These are phyloP conservation scores for Oplegnathus fasciatus DNA, from an alignment of 2,113 vertebrate species.

Conservation along the genomic window DNA sequence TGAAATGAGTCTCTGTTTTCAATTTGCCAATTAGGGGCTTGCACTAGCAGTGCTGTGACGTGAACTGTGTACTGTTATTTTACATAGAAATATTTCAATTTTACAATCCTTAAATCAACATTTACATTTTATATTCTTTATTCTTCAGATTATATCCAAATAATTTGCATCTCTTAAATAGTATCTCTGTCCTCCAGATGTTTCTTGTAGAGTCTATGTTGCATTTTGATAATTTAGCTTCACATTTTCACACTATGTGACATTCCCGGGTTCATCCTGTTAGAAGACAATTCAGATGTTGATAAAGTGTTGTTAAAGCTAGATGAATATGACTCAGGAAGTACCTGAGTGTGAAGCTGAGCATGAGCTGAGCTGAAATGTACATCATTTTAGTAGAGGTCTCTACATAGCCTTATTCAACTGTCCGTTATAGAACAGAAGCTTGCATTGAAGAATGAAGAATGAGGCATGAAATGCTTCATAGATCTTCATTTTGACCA, in stretches of 20 bases:
- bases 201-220: constrained; percentile 1
- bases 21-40: constrained; percentile 70
- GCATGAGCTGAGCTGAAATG: constrained; percentile 23
- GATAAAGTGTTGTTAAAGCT: constrained; percentile 36
- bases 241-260: constrained; percentile 6
- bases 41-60: constrained; percentile 37
- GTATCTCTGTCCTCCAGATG: not conserved
- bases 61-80: constrained; percentile 45
- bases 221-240: constrained; percentile 19
- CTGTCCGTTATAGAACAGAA: constrained; percentile 70
- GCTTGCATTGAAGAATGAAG: constrained; percentile 47
- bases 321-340: constrained; percentile 26
- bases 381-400: constrained; percentile 32
- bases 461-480: constrained; percentile 40
- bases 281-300: constrained; percentile 6
- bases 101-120: constrained; percentile 11
- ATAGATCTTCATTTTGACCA: constrained; percentile 26
- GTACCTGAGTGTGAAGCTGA: constrained; percentile 21
- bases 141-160: constrained; percentile 25
- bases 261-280: not conserved
- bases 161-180: not conserved
- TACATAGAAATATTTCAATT: constrained; percentile 23
- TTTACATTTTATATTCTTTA: constrained; percentile 32
- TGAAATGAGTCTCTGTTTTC: constrained; percentile 35
- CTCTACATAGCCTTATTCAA: constrained; percentile 53